Percentiles rank a stretch among this genome's conserved stretches.
Conservation (phyloP, 2,797 vertebrate genomes). For the Champsocephalus esox region DNA sequence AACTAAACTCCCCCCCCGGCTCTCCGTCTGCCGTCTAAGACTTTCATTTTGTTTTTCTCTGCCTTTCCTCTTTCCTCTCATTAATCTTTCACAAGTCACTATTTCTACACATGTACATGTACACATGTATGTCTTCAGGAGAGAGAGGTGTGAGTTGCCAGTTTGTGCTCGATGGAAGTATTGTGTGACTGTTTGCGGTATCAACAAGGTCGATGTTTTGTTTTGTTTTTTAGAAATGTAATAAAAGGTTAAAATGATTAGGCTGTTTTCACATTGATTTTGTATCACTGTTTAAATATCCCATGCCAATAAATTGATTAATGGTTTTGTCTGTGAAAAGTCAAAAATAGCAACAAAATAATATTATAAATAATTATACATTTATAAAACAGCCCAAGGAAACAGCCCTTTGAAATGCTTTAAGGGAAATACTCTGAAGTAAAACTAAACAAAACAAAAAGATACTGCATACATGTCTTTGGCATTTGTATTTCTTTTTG, state of each 20-base stretch:
- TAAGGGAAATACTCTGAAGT: no score
- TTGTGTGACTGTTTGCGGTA: background rate
- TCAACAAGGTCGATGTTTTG: background rate
- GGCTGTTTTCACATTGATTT: background rate
- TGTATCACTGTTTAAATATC: background rate
- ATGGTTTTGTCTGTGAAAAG: no score
- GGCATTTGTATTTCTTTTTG: background rate
- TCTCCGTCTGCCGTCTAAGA: slow-evolving; percentile 55
- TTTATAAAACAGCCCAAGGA: no score
- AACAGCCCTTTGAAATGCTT: no score
- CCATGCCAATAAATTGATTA: no score
- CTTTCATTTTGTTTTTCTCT: slow-evolving; percentile 59
- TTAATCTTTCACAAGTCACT: slow-evolving; percentile 67
- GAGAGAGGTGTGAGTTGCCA: slow-evolving; percentile 16
- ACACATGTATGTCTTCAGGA: background rate
- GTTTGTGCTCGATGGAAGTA: background rate
- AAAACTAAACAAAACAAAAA: no score
- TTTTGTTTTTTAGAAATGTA: no score
- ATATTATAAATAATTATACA: no score
- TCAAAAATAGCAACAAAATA: no score
- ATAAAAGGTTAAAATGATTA: background rate
- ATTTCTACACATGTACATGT: slow-evolving; percentile 27
- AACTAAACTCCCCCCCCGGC: slow-evolving; percentile 42
- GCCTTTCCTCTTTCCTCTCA: slow-evolving; percentile 49
- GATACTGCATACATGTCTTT: background rate